A percentile compares a stretch with the other conserved stretches of the same genome.
Evolutionary conservation across 2,113 vertebrate species (phyloP).

Genomic region (Carassius auratus): DNA sequence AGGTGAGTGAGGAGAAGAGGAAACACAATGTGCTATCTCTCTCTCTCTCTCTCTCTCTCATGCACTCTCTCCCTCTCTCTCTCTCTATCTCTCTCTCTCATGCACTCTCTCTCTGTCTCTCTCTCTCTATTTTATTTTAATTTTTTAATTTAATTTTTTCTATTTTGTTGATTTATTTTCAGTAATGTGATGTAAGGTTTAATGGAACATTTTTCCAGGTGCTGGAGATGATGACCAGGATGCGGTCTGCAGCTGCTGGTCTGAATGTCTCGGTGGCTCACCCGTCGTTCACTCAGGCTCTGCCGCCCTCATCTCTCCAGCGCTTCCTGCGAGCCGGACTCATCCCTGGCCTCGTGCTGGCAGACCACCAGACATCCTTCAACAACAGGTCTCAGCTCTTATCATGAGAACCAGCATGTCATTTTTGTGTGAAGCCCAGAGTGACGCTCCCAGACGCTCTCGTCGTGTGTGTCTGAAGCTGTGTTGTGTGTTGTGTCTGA

Average conservation of each 20-base stretch:
- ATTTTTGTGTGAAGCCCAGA: too few relatives aligned
- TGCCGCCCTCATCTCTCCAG: constrained; percentile 92
- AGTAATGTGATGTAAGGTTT: too few relatives aligned
- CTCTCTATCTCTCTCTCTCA: too few relatives aligned
- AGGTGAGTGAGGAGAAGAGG: constrained; percentile 75
- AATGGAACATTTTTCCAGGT: constrained; percentile 70
- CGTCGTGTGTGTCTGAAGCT: background rate
- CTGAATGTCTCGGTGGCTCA: constrained; percentile 67
- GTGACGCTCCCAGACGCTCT: background rate
- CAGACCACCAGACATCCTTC: constrained; percentile 80
- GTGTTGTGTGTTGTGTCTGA: background rate
- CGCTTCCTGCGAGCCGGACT: constrained; percentile 82
- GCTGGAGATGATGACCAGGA: constrained; percentile 61
- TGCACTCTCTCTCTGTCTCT: too few relatives aligned
- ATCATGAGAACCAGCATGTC: too few relatives aligned
- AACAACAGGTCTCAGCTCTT: constrained; percentile 76
- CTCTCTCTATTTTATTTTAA: background rate
- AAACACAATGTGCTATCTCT: background rate
- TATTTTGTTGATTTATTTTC: too few relatives aligned
- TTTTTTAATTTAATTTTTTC: too few relatives aligned
- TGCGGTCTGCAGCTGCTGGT: constrained; percentile 55
- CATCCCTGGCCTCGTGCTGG: constrained; percentile 85
- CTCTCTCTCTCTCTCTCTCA: background rate
- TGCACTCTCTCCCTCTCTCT: too few relatives aligned
- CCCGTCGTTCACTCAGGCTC: constrained; percentile 72